phyloP scores from a whole-genome alignment of 1,140 invertebrate species.

The Drosophila asahinai region DNA sequence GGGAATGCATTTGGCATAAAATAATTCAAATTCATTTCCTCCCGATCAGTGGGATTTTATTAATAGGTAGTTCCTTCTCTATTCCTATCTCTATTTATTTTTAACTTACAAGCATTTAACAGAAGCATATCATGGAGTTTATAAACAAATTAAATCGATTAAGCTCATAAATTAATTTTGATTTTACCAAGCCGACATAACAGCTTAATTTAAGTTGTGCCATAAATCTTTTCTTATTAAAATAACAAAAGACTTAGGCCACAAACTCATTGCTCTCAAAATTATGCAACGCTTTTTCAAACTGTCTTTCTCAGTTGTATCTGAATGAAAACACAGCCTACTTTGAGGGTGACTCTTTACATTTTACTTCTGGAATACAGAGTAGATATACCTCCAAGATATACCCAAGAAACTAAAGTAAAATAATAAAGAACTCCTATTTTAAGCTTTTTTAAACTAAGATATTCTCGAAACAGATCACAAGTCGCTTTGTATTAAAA shows the following conservation, averaged over 20 bases:
- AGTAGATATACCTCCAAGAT: background rate
- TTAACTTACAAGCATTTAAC: background rate
- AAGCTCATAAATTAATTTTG: background rate
- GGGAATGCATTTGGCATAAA: conserved; percentile 17
- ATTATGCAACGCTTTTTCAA: conserved; percentile 28
- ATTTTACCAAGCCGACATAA: background rate
- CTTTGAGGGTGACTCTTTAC: conserved; percentile 10
- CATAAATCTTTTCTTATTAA: background rate
- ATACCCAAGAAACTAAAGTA: background rate
- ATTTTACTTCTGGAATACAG: conserved; percentile 2
- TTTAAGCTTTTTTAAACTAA: no score
- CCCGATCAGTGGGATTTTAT: background rate
- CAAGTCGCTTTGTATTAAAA: no score
- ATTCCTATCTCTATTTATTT: background rate
- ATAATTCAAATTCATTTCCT: conserved; percentile 5
- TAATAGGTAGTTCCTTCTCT: background rate
- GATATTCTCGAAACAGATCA: no score
- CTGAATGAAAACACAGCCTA: conserved; percentile 18
- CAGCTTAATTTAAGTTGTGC: background rate
- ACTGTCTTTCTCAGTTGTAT: background rate
- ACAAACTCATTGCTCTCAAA: conserved; percentile 30
- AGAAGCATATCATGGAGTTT: background rate
- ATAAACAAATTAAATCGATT: background rate
- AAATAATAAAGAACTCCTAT: background rate
- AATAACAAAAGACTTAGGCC: conserved; percentile 69